Evolutionary conservation across 2,888 invertebrate genomes (phyloP).

Genomic region (Pristionchus fissidentatus): DNA sequence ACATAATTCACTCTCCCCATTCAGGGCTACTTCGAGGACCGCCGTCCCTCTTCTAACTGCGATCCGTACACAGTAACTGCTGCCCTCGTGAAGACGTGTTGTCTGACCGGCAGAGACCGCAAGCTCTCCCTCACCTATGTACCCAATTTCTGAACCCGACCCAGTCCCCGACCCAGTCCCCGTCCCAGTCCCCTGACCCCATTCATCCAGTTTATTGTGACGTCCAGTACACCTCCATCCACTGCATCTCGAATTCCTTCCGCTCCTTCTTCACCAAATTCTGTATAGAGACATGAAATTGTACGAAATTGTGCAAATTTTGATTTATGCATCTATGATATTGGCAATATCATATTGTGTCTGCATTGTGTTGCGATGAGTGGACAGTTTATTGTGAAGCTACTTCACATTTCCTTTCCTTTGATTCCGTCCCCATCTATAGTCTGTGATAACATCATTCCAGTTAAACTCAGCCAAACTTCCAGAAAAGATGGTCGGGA

Average conservation of each 20-base stretch:
- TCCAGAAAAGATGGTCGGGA: no score
- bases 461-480: no score
- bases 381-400: no score
- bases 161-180: neutral
- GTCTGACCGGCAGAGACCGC: constrained; percentile 61
- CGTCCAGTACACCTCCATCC: neutral
- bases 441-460: no score
- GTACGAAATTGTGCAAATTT: no score
- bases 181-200: neutral
- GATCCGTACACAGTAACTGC: constrained; percentile 68
- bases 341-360: no score
- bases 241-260: neutral
- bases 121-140: constrained; percentile 63
- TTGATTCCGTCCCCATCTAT: no score
- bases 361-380: no score
- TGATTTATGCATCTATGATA: no score
- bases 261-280: no score
- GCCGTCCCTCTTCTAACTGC: constrained; percentile 70
- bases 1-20: neutral
- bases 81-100: constrained; percentile 65
- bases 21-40: constrained; percentile 71
- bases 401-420: no score
- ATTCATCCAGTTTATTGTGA: neutral
- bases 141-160: constrained; percentile 58
- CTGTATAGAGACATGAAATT: no score